Percentiles rank a stretch among this genome's conserved stretches.
phyloP scores from a whole-genome alignment of 2,797 vertebrate species.

The Protonibea diacanthus region DNA sequence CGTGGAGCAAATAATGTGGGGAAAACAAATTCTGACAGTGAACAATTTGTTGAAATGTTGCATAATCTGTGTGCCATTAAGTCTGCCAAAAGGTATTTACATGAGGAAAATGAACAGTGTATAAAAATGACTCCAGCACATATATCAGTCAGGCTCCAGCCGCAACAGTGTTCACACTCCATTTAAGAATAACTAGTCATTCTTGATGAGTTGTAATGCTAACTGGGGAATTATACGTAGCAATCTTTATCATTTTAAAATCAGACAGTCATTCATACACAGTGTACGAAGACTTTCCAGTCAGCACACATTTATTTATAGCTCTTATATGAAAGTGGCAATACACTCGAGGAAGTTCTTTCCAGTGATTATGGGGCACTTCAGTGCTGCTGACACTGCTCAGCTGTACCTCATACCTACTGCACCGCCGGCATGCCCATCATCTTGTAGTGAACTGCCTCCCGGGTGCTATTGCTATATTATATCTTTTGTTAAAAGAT shows the following conservation, averaged over 20 bases:
- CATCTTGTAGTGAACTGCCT: slow-evolving; percentile 38
- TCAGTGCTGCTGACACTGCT: slow-evolving; percentile 51
- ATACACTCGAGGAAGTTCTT: slow-evolving; percentile 36
- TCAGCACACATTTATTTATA: slow-evolving; percentile 31
- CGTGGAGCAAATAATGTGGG: not conserved
- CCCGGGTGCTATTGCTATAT: slow-evolving; percentile 26
- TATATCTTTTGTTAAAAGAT: slow-evolving; percentile 51
- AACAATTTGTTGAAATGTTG: not conserved
- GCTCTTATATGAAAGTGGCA: slow-evolving; percentile 24
- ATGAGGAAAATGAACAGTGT: not conserved
- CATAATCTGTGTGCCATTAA: not conserved
- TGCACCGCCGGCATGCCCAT: slow-evolving; percentile 22
- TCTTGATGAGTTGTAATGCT: slow-evolving; percentile 1
- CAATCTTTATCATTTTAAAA: slow-evolving; percentile 4
- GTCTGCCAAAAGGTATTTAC: not conserved
- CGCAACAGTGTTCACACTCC: not conserved
- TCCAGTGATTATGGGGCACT: slow-evolving; percentile 43
- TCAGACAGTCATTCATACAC: slow-evolving; percentile 19
- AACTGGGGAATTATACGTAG: not conserved
- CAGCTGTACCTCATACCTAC: slow-evolving; percentile 41
- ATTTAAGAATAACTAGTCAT: not conserved
- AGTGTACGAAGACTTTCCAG: not conserved
- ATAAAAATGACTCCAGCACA: not conserved
- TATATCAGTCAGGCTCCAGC: not conserved
- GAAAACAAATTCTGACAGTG: not conserved